A percentile compares a stretch with the other conserved stretches of the same genome.
phyloP scores from a whole-genome alignment of 2,888 invertebrate species.

The Ophion costatus region DNA sequence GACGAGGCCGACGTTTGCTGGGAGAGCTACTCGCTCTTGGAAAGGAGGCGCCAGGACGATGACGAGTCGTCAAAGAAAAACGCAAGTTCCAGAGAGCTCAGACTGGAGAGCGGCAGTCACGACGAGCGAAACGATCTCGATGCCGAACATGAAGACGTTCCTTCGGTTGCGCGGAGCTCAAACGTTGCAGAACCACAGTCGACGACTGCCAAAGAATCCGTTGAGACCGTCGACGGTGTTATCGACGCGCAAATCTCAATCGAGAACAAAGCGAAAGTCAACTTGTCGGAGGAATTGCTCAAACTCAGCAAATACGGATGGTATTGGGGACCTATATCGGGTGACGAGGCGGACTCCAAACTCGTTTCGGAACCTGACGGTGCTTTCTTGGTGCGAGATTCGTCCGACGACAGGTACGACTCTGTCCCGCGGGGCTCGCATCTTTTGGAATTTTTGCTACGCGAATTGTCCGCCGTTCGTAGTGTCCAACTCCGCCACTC shows the following conservation, averaged over 20 bases:
- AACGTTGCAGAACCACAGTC: constrained; percentile 60
- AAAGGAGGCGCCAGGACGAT: neutral
- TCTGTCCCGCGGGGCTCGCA: too few species aligned
- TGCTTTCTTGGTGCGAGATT: constrained; percentile 91
- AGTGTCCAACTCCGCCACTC: too few species aligned
- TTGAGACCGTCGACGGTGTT: constrained; percentile 32
- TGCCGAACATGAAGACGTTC: constrained; percentile 1
- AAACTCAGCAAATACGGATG: constrained; percentile 85
- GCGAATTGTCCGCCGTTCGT: too few species aligned
- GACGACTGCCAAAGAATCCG: constrained; percentile 46
- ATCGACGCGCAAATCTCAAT: constrained; percentile 27
- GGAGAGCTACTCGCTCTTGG: constrained; percentile 36
- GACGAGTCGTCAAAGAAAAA: neutral
- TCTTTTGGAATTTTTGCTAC: too few species aligned
- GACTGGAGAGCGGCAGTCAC: neutral
- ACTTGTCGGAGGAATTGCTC: constrained; percentile 74
- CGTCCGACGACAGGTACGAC: constrained; percentile 85
- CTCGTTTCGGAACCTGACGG: constrained; percentile 89
- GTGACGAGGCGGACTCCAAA: constrained; percentile 89
- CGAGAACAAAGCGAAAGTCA: constrained; percentile 64
- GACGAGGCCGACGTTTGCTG: constrained; percentile 46
- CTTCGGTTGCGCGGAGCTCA: neutral
- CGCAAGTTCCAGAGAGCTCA: constrained; percentile 24
- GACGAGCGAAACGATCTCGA: constrained; percentile 22
- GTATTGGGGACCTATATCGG: constrained; percentile 93